Evolutionary conservation across 2,888 invertebrate genomes (phyloP).

Genomic region (Coleophora deauratella): DNA sequence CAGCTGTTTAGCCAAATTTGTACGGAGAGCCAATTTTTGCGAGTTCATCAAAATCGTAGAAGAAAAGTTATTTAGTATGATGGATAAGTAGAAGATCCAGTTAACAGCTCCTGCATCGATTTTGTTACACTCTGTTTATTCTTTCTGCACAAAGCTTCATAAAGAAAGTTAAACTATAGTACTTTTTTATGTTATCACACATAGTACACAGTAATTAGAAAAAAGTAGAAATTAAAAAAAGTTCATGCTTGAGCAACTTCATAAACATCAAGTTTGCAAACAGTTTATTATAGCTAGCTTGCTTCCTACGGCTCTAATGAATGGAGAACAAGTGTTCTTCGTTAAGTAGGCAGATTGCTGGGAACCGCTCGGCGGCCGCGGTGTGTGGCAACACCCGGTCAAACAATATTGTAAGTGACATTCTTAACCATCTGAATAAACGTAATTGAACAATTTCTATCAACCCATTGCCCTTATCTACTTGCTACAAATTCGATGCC

Average conservation of each 20-base stretch:
- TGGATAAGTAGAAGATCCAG: too few relatives aligned
- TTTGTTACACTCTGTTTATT: too few relatives aligned
- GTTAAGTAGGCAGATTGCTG: conserved; percentile 6
- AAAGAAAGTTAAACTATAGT: too few relatives aligned
- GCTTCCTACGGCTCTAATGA: not conserved
- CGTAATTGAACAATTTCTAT: conserved; percentile 68
- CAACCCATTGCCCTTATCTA: conserved; percentile 65
- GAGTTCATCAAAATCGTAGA: too few relatives aligned
- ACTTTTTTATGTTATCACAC: too few relatives aligned
- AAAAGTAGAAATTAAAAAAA: not conserved
- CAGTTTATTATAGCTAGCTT: too few relatives aligned
- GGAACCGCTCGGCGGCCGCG: conserved; percentile 15
- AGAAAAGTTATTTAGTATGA: too few relatives aligned
- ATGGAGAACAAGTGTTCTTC: not conserved
- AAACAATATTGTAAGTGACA: conserved; percentile 62
- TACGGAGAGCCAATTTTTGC: too few relatives aligned
- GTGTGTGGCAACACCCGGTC: conserved; percentile 50
- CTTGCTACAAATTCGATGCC: conserved; percentile 30
- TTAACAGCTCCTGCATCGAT: too few relatives aligned
- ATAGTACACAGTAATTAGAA: too few relatives aligned
- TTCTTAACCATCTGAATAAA: conserved; percentile 67
- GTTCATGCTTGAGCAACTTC: not conserved
- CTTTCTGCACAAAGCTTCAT: too few relatives aligned
- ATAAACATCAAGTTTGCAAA: not conserved
- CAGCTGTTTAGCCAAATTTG: too few relatives aligned